phyloP scores from a whole-genome alignment of 2,113 vertebrate genomes.

The Panthera uncia region DNA sequence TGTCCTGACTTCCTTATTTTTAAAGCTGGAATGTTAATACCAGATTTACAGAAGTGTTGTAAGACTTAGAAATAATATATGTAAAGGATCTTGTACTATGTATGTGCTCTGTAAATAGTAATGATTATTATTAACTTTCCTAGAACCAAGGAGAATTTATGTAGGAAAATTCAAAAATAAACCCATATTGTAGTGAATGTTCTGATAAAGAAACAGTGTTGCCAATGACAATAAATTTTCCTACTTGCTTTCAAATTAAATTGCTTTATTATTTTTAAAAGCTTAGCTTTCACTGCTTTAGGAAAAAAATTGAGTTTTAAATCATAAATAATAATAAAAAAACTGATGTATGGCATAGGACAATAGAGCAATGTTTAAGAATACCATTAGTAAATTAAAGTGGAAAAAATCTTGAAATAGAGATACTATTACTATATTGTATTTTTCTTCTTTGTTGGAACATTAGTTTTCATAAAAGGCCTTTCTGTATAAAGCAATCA shows the following conservation, averaged over 20 bases:
- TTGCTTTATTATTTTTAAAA: slow-evolving; percentile 33
- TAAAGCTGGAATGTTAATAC: background rate
- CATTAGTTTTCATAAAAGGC: background rate
- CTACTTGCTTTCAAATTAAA: slow-evolving; percentile 18
- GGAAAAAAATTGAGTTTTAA: slow-evolving; percentile 17
- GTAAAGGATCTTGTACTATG: background rate
- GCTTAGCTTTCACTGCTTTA: background rate
- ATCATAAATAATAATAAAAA: background rate
- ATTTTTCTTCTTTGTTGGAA: slow-evolving; percentile 8
- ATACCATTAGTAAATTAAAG: background rate
- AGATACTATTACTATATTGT: background rate
- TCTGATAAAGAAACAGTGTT: background rate
- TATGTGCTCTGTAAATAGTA: background rate
- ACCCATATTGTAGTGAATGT: background rate
- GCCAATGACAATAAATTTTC: background rate
- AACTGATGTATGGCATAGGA: background rate
- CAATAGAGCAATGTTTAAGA: background rate
- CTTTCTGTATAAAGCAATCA: background rate
- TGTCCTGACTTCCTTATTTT: background rate
- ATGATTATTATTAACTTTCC: background rate
- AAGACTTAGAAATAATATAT: slow-evolving; percentile 10
- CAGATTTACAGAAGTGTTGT: background rate
- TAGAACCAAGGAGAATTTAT: background rate
- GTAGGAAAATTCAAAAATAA: background rate
- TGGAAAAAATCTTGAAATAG: background rate